Evolutionary conservation across 1,140 invertebrate genomes (phyloP).

Genomic region (Leptestheria dahalacensis): DNA sequence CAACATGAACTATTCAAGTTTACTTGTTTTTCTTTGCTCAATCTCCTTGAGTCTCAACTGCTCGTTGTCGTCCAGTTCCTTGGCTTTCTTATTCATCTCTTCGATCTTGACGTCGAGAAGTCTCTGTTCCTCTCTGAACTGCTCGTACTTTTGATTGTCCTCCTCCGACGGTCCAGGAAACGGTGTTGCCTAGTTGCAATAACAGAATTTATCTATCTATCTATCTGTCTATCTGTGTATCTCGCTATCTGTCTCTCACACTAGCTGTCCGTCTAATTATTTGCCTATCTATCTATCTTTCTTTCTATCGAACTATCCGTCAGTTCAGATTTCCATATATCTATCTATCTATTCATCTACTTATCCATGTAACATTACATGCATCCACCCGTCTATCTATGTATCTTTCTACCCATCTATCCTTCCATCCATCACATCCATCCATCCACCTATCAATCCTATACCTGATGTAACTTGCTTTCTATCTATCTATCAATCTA

Average conservation of each 20-base stretch:
- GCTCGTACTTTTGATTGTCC: not conserved
- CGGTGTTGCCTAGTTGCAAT: not conserved
- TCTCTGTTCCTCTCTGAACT: not conserved
- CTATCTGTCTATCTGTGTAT: not conserved
- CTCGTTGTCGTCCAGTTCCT: slow-evolving; percentile 44
- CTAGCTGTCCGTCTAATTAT: too few species aligned
- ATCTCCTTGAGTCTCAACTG: not conserved
- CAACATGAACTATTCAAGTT: not conserved
- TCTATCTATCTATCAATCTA: not conserved
- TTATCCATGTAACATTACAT: too few species aligned
- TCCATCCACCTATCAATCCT: too few species aligned
- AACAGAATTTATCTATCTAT: not conserved
- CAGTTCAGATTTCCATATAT: too few species aligned
- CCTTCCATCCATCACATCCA: too few species aligned
- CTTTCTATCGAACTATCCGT: not conserved
- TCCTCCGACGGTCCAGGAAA: not conserved
- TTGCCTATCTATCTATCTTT: not conserved
- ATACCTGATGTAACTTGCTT: too few species aligned
- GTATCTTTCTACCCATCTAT: too few species aligned
- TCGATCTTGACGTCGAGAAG: slow-evolving; percentile 29
- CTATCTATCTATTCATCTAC: not conserved
- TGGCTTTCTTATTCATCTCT: slow-evolving; percentile 52
- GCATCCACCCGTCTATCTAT: too few species aligned
- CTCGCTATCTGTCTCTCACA: too few species aligned
- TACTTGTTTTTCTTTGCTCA: not conserved